A percentile compares a stretch with the other conserved stretches of the same genome.
These are phyloP conservation scores for Lacerta agilis DNA, from an alignment of 2,797 vertebrate genomes.

Conservation along the genomic window DNA sequence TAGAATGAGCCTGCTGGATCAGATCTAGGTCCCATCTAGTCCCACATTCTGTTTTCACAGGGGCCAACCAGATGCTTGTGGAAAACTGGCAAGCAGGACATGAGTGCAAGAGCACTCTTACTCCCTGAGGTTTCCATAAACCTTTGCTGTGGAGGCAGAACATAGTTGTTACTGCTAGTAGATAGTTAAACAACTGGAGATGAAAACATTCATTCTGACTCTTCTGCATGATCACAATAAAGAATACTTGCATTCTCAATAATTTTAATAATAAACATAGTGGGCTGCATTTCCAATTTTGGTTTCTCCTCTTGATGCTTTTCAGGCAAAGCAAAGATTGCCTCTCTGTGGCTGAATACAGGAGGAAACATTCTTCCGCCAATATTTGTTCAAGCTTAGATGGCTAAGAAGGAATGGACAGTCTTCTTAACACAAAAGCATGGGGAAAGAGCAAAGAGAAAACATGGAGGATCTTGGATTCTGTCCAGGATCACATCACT, in stretches of 20 bases:
- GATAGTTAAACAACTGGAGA: conserved; percentile 39
- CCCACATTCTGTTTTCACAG: too few relatives aligned
- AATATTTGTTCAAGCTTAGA: neutral
- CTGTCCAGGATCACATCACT: neutral
- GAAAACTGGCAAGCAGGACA: too few relatives aligned
- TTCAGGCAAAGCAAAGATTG: conserved; percentile 23
- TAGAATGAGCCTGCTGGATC: too few relatives aligned
- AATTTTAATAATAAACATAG: neutral
- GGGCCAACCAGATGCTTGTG: neutral
- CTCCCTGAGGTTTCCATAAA: too few relatives aligned
- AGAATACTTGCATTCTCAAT: conserved; percentile 5
- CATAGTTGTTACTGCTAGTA: neutral
- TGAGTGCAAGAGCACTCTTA: too few relatives aligned
- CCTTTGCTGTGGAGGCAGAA: too few relatives aligned
- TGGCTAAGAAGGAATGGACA: neutral
- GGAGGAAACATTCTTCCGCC: too few relatives aligned
- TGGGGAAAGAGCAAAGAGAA: neutral
- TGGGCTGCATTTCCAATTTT: neutral
- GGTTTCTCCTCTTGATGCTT: neutral
- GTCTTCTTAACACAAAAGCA: neutral
- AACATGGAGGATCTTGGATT: neutral
- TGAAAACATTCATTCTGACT: neutral
- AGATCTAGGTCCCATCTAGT: too few relatives aligned
- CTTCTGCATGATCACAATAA: neutral
- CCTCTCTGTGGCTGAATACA: neutral